phyloP scores from a whole-genome alignment of 64 coral and sea anemone species.

The Pocillopora damicornis region DNA sequence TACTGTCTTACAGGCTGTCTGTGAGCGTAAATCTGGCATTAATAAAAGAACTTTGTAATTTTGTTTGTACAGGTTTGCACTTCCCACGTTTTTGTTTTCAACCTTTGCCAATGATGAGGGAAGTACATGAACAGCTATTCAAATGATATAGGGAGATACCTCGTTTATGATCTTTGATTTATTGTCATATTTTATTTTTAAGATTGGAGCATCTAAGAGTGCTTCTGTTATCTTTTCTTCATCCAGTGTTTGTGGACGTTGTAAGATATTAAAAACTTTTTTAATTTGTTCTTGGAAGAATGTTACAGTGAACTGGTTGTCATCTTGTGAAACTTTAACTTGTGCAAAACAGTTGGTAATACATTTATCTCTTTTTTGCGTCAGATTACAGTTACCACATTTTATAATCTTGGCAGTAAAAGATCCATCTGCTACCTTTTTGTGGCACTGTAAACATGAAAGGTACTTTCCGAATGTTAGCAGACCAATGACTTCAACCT shows the following conservation, averaged over 20 bases:
- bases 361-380: constrained; percentile 46
- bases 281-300: constrained; percentile 46
- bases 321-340: constrained; percentile 18
- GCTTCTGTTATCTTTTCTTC: constrained; percentile 41
- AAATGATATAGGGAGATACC: too few relatives aligned
- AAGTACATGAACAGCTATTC: too few relatives aligned
- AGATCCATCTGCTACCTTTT: constrained; percentile 50
- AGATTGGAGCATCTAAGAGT: constrained; percentile 35
- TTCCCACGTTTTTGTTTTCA: too few relatives aligned
- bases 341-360: constrained; percentile 31
- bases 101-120: too few relatives aligned
- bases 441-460: constrained; percentile 26
- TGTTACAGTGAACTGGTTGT: constrained; percentile 34
- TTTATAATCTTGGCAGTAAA: constrained; percentile 32
- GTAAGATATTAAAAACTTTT: constrained; percentile 33
- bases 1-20: too few relatives aligned
- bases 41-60: too few relatives aligned
- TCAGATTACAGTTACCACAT: constrained; percentile 28
- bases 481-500: constrained; percentile 29
- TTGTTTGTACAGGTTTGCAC: too few relatives aligned
- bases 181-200: constrained; percentile 39
- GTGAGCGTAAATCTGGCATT: too few relatives aligned
- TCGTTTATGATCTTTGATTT: constrained; percentile 47
- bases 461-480: constrained; percentile 26
- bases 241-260: constrained; percentile 24